These are phyloP conservation scores for Pangasius mekongensis DNA, from an alignment of 2,797 vertebrate genomes.

Conservation along the genomic window DNA sequence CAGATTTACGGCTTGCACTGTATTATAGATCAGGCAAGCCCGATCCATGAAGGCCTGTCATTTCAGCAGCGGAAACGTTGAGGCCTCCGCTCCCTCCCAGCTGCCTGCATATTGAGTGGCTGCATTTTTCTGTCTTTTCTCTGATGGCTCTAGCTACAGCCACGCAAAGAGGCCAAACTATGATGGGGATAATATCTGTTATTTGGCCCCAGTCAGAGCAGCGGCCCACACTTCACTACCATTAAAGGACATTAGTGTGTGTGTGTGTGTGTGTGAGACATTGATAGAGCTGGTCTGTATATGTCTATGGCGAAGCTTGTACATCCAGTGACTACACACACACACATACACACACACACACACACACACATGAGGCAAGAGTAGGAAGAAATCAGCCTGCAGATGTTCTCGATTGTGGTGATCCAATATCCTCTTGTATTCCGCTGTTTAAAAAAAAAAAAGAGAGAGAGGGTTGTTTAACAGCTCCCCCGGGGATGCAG, in stretches of 20 bases:
- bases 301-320: constrained; percentile 34
- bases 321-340: constrained; percentile 35
- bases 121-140: constrained; percentile 47
- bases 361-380: constrained; percentile 29
- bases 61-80: constrained; percentile 44
- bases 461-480: constrained; percentile 46
- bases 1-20: constrained; percentile 49
- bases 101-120: constrained; percentile 48
- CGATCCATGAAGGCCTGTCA: constrained; percentile 49
- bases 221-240: constrained; percentile 51
- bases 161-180: constrained; percentile 56
- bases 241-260: constrained; percentile 56
- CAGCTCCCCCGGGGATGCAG: constrained; percentile 38
- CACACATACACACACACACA: constrained; percentile 19
- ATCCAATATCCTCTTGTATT: constrained; percentile 62
- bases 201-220: constrained; percentile 55
- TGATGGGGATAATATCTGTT: constrained; percentile 62
- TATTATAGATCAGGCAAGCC: constrained; percentile 52
- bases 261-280: constrained; percentile 16
- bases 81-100: constrained; percentile 45
- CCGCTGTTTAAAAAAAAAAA: constrained; percentile 51
- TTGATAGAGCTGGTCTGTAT: neutral
- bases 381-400: constrained; percentile 51
- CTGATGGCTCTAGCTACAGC: constrained; percentile 49
- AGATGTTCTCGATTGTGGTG: constrained; percentile 65